These are phyloP conservation scores for Pollenia angustigena DNA, from an alignment of 2,888 invertebrate genomes.

Conservation along the genomic window DNA sequence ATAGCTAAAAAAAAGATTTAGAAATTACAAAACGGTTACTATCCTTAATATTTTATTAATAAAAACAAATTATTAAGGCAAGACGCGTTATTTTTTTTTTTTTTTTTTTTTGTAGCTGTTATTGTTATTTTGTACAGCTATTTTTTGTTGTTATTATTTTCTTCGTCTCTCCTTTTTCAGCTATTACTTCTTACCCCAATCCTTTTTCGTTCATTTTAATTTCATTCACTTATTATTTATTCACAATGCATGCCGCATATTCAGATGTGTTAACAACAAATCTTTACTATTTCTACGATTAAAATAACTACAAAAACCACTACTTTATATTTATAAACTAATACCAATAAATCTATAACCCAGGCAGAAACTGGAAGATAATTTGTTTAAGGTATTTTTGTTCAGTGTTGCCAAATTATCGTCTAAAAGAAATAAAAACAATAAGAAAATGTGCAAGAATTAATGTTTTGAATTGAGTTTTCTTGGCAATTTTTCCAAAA, in stretches of 20 bases:
- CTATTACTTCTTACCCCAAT: not conserved
- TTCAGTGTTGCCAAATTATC: no score
- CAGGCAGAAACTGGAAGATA: no score
- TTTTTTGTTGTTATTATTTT: not conserved
- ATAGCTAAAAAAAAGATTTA: not conserved
- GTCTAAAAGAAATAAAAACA: no score
- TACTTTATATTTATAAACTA: not conserved
- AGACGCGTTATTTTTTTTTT: no score
- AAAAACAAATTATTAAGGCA: conserved; percentile 57
- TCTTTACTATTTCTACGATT: conserved; percentile 46
- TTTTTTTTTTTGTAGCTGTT: conserved; percentile 40
- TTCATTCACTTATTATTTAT: conserved; percentile 32
- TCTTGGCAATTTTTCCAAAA: no score
- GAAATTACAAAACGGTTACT: not conserved
- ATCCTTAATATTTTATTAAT: conserved; percentile 6
- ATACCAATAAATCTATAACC: not conserved
- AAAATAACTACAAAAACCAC: not conserved
- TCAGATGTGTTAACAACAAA: conserved; percentile 66
- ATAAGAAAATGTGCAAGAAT: no score
- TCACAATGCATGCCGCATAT: conserved; percentile 68
- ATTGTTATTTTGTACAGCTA: conserved; percentile 28
- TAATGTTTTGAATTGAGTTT: no score
- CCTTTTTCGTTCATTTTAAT: not conserved
- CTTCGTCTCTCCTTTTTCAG: not conserved
- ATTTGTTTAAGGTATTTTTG: no score